Conservation (phyloP, 1,140 invertebrate genomes). For the Eulimnadia texana region DNA sequence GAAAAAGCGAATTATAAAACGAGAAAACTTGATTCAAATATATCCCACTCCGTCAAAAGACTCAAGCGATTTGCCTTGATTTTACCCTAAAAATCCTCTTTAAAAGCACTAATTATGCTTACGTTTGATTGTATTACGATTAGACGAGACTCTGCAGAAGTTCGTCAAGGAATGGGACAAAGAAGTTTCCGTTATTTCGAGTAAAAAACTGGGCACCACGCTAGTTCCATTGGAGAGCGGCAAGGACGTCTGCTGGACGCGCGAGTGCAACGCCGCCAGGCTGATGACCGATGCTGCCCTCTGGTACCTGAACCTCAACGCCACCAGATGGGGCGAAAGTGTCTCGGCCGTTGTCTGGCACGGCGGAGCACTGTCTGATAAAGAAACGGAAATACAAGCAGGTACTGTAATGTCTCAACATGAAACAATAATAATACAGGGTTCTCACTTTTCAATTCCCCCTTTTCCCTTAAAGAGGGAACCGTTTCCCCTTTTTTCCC, state of each 20-base stretch:
- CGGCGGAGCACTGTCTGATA: slow-evolving; percentile 4
- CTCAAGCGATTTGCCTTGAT: too few species aligned
- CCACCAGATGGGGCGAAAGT: not conserved
- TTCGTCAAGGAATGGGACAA: not conserved
- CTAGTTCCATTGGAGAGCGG: slow-evolving; percentile 3
- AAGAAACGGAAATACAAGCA: not conserved
- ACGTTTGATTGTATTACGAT: too few species aligned
- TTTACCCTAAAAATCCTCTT: not conserved
- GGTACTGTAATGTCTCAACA: too few species aligned
- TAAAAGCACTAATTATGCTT: not conserved
- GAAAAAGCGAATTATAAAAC: too few species aligned
- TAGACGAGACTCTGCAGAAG: not conserved
- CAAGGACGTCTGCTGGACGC: slow-evolving; percentile 3
- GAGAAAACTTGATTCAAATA: too few species aligned
- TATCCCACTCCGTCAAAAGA: too few species aligned
- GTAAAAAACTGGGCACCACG: not conserved
- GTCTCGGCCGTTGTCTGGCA: slow-evolving; percentile 11
- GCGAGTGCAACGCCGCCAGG: slow-evolving; percentile 3
- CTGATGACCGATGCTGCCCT: slow-evolving; percentile 9
- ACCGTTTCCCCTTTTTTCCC: too few species aligned
- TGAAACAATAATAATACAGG: not conserved
- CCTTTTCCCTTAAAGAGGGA: too few species aligned
- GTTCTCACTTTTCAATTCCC: too few species aligned
- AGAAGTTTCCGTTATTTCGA: not conserved
- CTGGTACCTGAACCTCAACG: not conserved